Evolutionary conservation across 64 coral and sea anemone species (phyloP).

Genomic region (Pocillopora verrucosa): DNA sequence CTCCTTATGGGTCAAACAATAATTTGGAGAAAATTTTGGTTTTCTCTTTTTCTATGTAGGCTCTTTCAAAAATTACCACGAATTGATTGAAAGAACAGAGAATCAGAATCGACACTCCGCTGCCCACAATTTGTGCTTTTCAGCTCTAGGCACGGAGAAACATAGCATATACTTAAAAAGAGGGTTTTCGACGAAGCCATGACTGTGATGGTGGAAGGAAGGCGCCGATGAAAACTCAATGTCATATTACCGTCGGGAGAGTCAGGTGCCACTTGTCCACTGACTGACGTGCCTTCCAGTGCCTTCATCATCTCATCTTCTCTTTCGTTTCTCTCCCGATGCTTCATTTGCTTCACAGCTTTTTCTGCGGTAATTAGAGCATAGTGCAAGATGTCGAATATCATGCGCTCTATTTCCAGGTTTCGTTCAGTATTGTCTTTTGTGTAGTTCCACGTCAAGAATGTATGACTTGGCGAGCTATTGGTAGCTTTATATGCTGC

Average conservation of each 20-base stretch:
- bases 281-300: not conserved
- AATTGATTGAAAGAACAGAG: too few species aligned
- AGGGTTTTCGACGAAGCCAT: too few species aligned
- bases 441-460: slow-evolving; percentile 72
- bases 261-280: not conserved
- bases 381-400: slow-evolving; percentile 70
- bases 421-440: slow-evolving; percentile 20
- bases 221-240: too few species aligned
- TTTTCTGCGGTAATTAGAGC: slow-evolving; percentile 54
- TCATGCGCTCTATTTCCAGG: slow-evolving; percentile 47
- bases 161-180: not conserved
- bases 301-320: slow-evolving; percentile 45
- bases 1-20: too few species aligned
- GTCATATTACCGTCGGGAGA: not conserved
- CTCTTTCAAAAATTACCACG: too few species aligned
- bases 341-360: slow-evolving; percentile 49
- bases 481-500: slow-evolving; percentile 53
- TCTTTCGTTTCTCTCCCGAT: not conserved
- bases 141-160: too few species aligned
- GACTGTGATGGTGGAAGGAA: too few species aligned
- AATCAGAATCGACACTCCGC: too few species aligned
- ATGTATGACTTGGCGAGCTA: slow-evolving; percentile 42
- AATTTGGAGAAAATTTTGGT: too few species aligned
- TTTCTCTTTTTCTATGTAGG: too few species aligned
- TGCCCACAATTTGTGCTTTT: too few species aligned